Percentiles rank a stretch among this genome's conserved stretches.
These are phyloP conservation scores for Notothenia rossii DNA, from an alignment of 2,113 vertebrate species.

Conservation along the genomic window DNA sequence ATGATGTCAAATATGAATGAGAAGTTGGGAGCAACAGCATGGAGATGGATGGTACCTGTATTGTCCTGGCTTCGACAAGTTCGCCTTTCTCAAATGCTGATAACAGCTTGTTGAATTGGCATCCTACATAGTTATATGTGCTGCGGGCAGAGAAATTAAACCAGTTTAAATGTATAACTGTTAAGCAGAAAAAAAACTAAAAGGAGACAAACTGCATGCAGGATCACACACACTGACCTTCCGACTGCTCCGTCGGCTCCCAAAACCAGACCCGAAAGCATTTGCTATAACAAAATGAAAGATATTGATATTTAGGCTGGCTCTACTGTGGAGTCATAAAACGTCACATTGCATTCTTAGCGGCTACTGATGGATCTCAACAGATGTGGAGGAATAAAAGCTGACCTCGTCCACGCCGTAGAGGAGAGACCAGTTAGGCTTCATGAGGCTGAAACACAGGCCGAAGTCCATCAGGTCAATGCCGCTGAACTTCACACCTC, in stretches of 20 bases:
- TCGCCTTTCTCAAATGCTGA: conserved; percentile 86
- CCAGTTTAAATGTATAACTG: neutral
- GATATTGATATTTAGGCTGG: conserved; percentile 6
- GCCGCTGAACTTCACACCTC: conserved; percentile 92
- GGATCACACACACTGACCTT: conserved; percentile 83
- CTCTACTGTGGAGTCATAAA: neutral
- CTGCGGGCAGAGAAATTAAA: conserved; percentile 74
- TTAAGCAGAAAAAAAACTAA: neutral
- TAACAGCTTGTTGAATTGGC: conserved; percentile 84
- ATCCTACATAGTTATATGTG: conserved; percentile 94
- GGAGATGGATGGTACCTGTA: conserved; percentile 86
- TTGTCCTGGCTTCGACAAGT: conserved; percentile 79
- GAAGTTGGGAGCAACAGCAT: neutral
- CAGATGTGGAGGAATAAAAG: neutral
- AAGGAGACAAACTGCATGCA: neutral
- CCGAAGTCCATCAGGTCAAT: conserved; percentile 92
- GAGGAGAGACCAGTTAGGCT: conserved; percentile 81
- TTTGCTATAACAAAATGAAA: conserved; percentile 84
- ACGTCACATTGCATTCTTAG: neutral
- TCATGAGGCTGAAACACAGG: conserved; percentile 85
- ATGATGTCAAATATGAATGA: neutral
- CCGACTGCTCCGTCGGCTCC: conserved; percentile 94
- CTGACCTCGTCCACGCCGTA: conserved; percentile 96
- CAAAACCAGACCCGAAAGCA: conserved; percentile 88
- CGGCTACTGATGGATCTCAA: neutral